Conservation (phyloP, 2,888 invertebrate species). For the Philonicus albiceps region DNA sequence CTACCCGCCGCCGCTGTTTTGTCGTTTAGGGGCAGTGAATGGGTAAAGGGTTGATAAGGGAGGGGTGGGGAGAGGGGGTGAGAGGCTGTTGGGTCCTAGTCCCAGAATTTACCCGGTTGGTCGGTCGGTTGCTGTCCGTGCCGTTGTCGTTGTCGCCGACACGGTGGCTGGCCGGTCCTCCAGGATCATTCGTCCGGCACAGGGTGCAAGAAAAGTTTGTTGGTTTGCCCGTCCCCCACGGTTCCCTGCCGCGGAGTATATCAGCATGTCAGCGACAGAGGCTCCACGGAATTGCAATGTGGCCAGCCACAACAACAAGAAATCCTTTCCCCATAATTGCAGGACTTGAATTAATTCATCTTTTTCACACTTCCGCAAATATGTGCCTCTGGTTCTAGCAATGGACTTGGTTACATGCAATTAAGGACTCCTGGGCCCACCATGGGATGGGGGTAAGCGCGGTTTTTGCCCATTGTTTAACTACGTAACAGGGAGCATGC, state of each 20-base stretch:
- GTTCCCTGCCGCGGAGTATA: neutral
- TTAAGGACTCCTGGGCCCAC: neutral
- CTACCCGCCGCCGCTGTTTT: neutral
- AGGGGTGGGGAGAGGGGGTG: too few relatives aligned
- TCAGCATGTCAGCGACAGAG: conserved; percentile 22
- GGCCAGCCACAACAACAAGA: conserved; percentile 23
- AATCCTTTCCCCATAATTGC: conserved; percentile 27
- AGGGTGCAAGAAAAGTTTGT: neutral
- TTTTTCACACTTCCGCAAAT: conserved; percentile 42
- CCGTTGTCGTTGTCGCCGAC: neutral
- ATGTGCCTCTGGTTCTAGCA: conserved; percentile 14
- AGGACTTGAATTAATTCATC: conserved; percentile 41
- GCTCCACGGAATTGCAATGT: conserved; percentile 28
- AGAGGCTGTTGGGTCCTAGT: neutral
- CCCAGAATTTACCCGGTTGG: neutral
- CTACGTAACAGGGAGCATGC: conserved; percentile 15
- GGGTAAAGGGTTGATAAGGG: neutral
- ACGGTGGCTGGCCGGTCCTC: neutral
- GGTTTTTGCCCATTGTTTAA: conserved; percentile 29
- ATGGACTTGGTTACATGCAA: conserved; percentile 30
- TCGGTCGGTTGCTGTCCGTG: neutral
- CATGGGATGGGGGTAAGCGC: neutral
- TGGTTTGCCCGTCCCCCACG: neutral
- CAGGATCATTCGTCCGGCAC: neutral
- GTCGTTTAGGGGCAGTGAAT: neutral